Base-by-base conservation (phyloP, 2,888 invertebrate genomes). In the Theodoxus fluviatilis region DNA sequence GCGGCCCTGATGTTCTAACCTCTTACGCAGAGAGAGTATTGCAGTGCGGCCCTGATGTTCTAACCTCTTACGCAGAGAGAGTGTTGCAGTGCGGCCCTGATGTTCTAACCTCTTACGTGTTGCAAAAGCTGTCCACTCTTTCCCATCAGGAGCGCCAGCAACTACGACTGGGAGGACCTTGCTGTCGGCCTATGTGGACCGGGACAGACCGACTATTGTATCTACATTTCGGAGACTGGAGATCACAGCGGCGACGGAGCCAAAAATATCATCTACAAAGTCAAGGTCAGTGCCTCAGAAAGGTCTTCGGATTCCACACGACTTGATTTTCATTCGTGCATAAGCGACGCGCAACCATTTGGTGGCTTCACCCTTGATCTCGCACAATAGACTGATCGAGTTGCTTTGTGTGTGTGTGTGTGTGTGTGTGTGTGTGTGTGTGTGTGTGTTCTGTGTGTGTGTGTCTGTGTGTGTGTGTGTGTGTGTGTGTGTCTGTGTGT, bases 131-230 rank as follows among this genome's bases (percentile, higher is more conserved):
- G n/a, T n/a, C n/a, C n/a, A n/a, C n/a, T n/a, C 12, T 28, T 72
- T 9, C 63, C 59, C 33, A 68, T 78, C n/a, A 55, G 28, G 3
- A 70, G 69, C 1, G 74, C 70, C 0, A 22, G 37, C 0, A 75
- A 76, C 49, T 59, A 70, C 12, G 78, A 79, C 70, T 77, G 74
- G 74, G 79, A 79, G 57, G 78, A 78, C 63, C 64, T 79, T 12
- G 76, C 78, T 35, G 63, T 75, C 6, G 79, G 77, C 0, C 71
- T 70, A 12, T 79, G 79, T 55, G 55, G 67, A 38, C 63, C 59
- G 43, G 59, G 65, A 55, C 61, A 25, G 3, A 15, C 12, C 15
- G 63, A 70, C 9, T 67, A 52, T 33, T 76, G 76, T 57, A 52
- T 76, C 22, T 74, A 74, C 33, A 74, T 76, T n/a, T 74, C 52